Conservation (phyloP, 2,113 vertebrate species). For the Larimichthys polyactis region DNA sequence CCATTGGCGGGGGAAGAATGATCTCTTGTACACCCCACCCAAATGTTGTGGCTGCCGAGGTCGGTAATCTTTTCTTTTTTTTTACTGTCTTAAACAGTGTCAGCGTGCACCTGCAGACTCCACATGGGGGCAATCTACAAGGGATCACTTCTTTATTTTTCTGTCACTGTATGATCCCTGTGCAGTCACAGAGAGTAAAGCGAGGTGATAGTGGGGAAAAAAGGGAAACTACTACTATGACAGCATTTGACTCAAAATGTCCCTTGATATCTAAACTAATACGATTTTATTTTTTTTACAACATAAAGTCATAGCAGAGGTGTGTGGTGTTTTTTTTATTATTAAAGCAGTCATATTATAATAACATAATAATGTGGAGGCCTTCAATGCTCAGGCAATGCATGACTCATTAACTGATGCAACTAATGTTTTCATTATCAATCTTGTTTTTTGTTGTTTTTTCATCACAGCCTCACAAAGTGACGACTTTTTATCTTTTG, state of each 20-base stretch:
- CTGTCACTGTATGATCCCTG: not conserved
- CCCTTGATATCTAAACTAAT: not conserved
- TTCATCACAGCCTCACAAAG: not conserved
- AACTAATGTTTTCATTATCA: not conserved
- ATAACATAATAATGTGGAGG: not conserved
- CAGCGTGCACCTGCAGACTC: slow-evolving; percentile 1
- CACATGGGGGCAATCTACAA: not conserved
- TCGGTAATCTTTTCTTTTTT: not conserved
- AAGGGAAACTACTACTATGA: not conserved
- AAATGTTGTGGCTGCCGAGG: not conserved
- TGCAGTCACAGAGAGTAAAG: too few species aligned
- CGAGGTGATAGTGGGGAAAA: not conserved
- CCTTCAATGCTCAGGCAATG: not conserved
- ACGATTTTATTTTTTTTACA: not conserved
- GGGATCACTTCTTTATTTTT: not conserved
- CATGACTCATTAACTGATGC: not conserved
- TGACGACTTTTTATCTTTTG: not conserved
- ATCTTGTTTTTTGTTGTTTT: not conserved
- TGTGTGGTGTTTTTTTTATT: not conserved
- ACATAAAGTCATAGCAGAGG: not conserved
- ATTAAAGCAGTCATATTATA: not conserved
- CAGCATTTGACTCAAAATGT: not conserved
- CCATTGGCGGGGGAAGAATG: rapidly evolving
- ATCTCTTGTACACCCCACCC: not conserved
- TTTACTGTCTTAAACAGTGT: not conserved